These are phyloP conservation scores for Phyllotreta cruciferae DNA, from an alignment of 2,888 invertebrate species.

Conservation along the genomic window DNA sequence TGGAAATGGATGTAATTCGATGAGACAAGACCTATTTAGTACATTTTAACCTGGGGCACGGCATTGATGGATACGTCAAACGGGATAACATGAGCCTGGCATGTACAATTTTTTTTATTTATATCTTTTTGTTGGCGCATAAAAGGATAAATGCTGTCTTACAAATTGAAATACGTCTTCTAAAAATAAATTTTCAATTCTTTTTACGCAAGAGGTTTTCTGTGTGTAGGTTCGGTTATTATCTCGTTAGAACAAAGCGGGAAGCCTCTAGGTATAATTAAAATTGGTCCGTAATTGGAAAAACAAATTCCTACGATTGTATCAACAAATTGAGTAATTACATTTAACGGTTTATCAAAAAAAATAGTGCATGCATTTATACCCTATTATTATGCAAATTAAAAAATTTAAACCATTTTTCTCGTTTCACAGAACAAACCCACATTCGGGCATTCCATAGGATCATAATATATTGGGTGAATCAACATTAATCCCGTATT, in stretches of 20 bases:
- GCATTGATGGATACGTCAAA: no score
- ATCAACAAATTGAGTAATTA: conserved; percentile 25
- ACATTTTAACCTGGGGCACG: neutral
- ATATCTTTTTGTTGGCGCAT: no score
- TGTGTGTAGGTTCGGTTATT: conserved; percentile 7
- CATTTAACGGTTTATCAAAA: conserved; percentile 20
- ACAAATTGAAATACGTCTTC: no score
- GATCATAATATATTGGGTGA: no score
- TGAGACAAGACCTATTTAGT: conserved; percentile 6
- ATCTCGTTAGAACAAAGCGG: conserved; percentile 11
- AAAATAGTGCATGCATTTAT: conserved; percentile 12
- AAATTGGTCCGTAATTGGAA: conserved; percentile 5
- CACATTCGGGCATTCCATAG: no score
- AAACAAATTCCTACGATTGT: conserved; percentile 15
- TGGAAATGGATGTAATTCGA: conserved; percentile 3
- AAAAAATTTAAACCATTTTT: conserved; percentile 22
- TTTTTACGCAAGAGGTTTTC: neutral
- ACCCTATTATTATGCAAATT: conserved; percentile 31
- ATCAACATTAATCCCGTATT: no score
- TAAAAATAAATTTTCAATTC: no score
- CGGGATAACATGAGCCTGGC: no score
- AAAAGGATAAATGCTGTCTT: no score
- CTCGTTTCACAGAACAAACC: no score
- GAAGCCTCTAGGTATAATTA: conserved; percentile 12
- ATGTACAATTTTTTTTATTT: no score